These are phyloP conservation scores for Notolepis coatsorum DNA, from an alignment of 2,797 vertebrate genomes.

Conservation along the genomic window DNA sequence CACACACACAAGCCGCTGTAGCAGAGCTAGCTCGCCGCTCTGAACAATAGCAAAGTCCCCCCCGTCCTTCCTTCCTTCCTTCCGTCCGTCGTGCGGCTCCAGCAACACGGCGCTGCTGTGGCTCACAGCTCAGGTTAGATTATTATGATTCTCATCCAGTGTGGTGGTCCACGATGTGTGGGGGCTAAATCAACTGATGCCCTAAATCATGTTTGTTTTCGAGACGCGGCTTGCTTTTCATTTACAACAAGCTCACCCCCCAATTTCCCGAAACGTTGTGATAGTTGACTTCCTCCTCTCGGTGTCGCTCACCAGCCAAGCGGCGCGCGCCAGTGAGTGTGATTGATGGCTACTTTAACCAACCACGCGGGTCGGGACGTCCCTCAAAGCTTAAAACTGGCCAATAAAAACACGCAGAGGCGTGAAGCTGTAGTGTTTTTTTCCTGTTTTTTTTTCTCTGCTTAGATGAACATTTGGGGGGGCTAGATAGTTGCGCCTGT, in stretches of 20 bases:
- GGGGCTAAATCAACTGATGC: neutral
- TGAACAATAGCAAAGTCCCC: conserved; percentile 82
- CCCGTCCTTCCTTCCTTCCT: conserved; percentile 74
- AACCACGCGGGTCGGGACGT: conserved; percentile 43
- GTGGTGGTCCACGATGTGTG: conserved; percentile 36
- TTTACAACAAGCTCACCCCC: conserved; percentile 66
- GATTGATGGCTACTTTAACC: conserved; percentile 48
- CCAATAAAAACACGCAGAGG: conserved; percentile 64
- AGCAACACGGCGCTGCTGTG: too few relatives aligned
- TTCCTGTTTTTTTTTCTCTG: conserved; percentile 12
- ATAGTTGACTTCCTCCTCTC: conserved; percentile 75
- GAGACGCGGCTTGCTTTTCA: conserved; percentile 61
- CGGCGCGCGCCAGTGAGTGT: conserved; percentile 6
- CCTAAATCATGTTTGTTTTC: conserved; percentile 39
- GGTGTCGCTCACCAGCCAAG: conserved; percentile 69
- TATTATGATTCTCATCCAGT: conserved; percentile 1
- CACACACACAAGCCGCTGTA: conserved; percentile 67
- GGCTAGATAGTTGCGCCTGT: conserved; percentile 4
- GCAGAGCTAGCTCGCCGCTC: conserved; percentile 77
- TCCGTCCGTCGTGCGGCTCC: conserved; percentile 42
- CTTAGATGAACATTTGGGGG: conserved; percentile 10
- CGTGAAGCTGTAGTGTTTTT: conserved; percentile 25
- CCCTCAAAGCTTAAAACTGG: neutral
- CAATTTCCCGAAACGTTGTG: conserved; percentile 54
- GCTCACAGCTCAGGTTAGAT: too few relatives aligned